A percentile compares a stretch with the other conserved stretches of the same genome.
These are phyloP conservation scores for Macaca fascicularis DNA, from an alignment of 2,113 vertebrate genomes.

Conservation along the genomic window DNA sequence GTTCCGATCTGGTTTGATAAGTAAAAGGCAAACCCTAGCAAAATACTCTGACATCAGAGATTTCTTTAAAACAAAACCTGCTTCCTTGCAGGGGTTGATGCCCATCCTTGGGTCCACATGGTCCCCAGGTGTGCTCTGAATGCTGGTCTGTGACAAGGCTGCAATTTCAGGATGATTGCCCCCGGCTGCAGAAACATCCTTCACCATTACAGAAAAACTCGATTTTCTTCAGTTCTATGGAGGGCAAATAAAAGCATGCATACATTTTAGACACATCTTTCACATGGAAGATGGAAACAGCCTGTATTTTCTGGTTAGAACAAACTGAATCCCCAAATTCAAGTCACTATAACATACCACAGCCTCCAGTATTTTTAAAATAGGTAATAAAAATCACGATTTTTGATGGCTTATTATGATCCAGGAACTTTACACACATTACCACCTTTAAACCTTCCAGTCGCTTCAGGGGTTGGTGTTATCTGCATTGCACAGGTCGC, in stretches of 20 bases:
- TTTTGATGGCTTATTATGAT: neutral
- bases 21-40: neutral
- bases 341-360: neutral
- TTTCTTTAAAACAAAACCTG: neutral
- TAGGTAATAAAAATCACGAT: neutral
- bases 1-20: neutral
- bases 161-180: neutral
- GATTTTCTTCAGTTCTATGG: neutral
- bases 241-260: neutral
- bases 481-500: fast-evolving
- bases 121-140: neutral
- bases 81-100: neutral
- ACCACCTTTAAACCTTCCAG: neutral
- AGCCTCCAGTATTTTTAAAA: neutral
- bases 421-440: neutral
- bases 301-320: constrained; percentile 21
- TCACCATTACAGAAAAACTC: neutral
- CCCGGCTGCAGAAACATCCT: neutral
- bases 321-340: neutral
- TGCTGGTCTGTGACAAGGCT: neutral
- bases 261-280: constrained; percentile 27
- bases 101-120: neutral
- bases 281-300: neutral
- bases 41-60: neutral
- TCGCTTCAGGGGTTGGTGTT: neutral